Evolutionary conservation across 1,140 invertebrate genomes (phyloP), one percentile per base, ranked within the genome.

Genomic region (Lineus longissimus): DNA sequence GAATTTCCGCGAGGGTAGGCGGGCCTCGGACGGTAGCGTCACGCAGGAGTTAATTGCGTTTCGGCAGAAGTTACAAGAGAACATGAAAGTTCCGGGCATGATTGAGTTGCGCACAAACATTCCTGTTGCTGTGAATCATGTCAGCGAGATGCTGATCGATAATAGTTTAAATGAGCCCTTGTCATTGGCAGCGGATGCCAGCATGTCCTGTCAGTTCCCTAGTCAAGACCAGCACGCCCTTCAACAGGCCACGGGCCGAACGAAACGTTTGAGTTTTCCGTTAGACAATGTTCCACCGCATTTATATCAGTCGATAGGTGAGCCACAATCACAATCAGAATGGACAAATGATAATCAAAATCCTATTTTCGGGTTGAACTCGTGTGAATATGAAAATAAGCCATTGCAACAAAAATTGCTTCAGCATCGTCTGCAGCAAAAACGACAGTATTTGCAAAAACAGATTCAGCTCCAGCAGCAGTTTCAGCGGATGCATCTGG

Each of bases 1-100:
- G 1, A 89, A 90, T 75, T 93, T 93, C 79, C 84, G 91, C 69
- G 91, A 96, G 83, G 93, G 92, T 2, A 83, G 94, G 36, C 84
- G 94, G 67, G 93, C 94, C 0, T 94, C 91, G 68, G 93, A 95
- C 74, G 92, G 92, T 40, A 71, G 86, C n/a, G 81, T 86, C 22
- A 82, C 84, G 27, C 83, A 84, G 55, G 81, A 76, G 22, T 74
- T 77, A 61, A 75, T 88, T 67, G 90, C 88, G 67, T 92, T 90
- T 76, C 87, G 87, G 65, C 89, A 91, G 75, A 83, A 88, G 71
- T 81, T 91, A 54, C 87, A 88, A 68, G 90, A 91, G 75, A 87
- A 86, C 62, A 88, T 87, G 70, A 90, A 91, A 79, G 86, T 88
- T 0, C 89, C 90, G 77, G 90, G 90, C 22, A 87, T 91, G 67